Evolutionary conservation across 2,113 vertebrate species (phyloP), one percentile per base, ranked within the genome.

Genomic region (Ammodytes dubius): DNA sequence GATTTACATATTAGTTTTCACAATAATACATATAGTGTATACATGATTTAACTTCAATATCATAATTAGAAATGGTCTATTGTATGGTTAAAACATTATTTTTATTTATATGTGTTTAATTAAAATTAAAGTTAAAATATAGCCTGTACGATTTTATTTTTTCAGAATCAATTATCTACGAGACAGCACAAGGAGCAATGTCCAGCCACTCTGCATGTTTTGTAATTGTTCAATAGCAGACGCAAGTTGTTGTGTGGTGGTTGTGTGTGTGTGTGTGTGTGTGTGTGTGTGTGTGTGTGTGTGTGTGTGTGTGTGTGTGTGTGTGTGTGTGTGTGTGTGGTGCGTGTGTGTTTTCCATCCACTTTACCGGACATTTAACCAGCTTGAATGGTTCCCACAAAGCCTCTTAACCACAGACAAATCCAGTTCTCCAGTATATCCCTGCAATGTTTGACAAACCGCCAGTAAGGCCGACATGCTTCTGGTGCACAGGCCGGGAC

Each of bases 391-490:
- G 0, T 61, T 27, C 27, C 63, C 50, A 27, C 61, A 78, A 42
- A 74, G 59, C 52, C 35, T 69, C 45, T 1, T 27, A 42, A 50
- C 67, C 77, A 52, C 75, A 59, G 47, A 85, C 68, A 81, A 53
- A 56, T 66, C 6, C 0, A 65, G 46, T 71, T 40, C 15, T 60
- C 60, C 2, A 27, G 13, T 69, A 76, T 70, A 27, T 75, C 74
- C 68, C 73, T 70, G 64, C 59, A 39, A 60, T 57, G 83, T 81
- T 84, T 85, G 85, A 90, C 79, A 74, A 79, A 73, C 52, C 65
- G 70, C 64, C 83, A 72, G 77, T 84, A 86, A 92, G 94, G 93
- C 92, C 79, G 95, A 94, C 89, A 92, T 85, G 92, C 81, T 93
- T 87, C 77, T 81, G 84, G 86, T 76, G 85, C 94, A 89, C 78